Base-by-base conservation (phyloP, 2,113 vertebrate genomes). In the Leucoraja erinaceus region DNA sequence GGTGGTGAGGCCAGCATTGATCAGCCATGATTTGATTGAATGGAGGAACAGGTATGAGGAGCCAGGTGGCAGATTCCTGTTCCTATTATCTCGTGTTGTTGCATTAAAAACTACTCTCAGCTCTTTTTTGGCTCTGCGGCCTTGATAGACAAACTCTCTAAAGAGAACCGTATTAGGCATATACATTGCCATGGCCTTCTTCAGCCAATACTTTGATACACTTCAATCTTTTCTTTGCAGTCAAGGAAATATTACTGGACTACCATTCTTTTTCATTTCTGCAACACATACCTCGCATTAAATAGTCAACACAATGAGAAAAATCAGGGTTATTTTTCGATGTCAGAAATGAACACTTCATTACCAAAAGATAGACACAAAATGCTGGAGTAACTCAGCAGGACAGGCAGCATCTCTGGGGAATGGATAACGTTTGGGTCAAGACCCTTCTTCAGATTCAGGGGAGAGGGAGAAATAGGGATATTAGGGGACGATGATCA, bases 161-260 rank as follows among this genome's bases (percentile, higher is more conserved):
- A 91, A 72, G n/a, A 91, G 90, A 91, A 91, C 72, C 54, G 68
- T 91, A 91, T 72, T 91, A 72, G 22, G 31, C n/a, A 91, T 72
- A 91, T 72, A 91, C 22, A 54, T 25, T 38, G 66, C 90, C 33
- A 72, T 72, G 22, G 72, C 68, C 90, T 91, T 20, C 90, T 91
- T 91, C 90, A 74, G 90, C 68, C 90, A 28, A 72, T 72, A 72
- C 72, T 54, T 70, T 91, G 68, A 91, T 74, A 47, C 66, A 91
- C 68, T 72, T 66, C 4, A 90, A 63, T 68, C 86, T 90, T 90
- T 90, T 72, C 33, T 31, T 12, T 72, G 20, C 54, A 74, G 12
- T 22, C 18, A 91, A 68, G 11, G 90, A 72, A 91, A 72, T 91
- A 72, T 74, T 91, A 38, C 90, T 72, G 22, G 66, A 72, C 22